Conservation (phyloP, 2,888 invertebrate genomes). For the Volucella inanis region DNA sequence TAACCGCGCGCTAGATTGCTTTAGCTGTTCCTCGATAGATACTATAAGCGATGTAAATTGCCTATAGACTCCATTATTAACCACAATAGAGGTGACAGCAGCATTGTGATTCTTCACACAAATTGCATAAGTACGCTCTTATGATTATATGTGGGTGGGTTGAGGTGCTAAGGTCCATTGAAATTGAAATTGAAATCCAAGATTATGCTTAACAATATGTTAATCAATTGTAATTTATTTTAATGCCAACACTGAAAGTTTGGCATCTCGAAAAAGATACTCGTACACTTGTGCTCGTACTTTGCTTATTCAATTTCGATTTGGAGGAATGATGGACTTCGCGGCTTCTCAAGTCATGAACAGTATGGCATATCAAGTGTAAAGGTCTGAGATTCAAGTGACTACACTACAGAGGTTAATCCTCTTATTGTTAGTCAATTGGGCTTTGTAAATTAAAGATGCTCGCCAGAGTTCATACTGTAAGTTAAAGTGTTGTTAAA, state of each 20-base stretch:
- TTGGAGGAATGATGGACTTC: background rate
- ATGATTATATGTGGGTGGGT: background rate
- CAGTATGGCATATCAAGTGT: background rate
- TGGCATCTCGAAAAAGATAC: conserved; percentile 15
- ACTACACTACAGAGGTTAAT: conserved; percentile 4
- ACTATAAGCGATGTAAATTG: conserved; percentile 61
- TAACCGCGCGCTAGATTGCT: conserved; percentile 36
- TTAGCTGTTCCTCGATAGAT: conserved; percentile 24
- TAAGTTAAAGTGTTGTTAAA: too few species aligned
- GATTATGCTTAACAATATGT: conserved; percentile 67
- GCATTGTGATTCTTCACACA: conserved; percentile 71
- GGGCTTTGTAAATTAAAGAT: background rate
- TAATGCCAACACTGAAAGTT: conserved; percentile 46
- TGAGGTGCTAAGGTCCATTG: conserved; percentile 30
- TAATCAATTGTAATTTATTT: conserved; percentile 72
- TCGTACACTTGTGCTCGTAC: background rate
- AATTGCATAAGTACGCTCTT: conserved; percentile 65
- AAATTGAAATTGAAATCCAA: conserved; percentile 67
- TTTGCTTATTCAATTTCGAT: conserved; percentile 28
- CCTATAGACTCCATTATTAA: conserved; percentile 68
- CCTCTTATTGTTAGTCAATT: background rate
- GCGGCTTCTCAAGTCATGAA: background rate
- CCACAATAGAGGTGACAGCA: conserved; percentile 59
- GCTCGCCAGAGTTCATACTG: background rate
- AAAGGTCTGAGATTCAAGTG: background rate